Percentiles rank a stretch among this genome's conserved stretches.
Conservation (phyloP, 2,888 invertebrate species). For the Carpatolechia fugitivella region DNA sequence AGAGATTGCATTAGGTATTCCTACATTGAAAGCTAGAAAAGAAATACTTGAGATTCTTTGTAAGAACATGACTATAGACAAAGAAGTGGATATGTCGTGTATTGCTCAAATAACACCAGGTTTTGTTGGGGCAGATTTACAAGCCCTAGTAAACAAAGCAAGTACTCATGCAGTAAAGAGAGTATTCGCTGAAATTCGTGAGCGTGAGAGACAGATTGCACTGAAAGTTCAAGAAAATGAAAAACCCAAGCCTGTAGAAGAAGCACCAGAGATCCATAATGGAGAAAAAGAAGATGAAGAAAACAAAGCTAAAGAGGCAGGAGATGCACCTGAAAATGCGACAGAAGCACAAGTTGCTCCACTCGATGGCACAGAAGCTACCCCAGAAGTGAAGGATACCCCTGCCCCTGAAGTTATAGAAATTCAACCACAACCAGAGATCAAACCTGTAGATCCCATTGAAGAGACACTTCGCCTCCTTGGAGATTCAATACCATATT, state of each 20-base stretch:
- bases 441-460: conserved; percentile 40
- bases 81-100: conserved; percentile 84
- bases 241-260: conserved; percentile 34
- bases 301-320: conserved; percentile 27
- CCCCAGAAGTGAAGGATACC: conserved; percentile 25
- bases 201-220: conserved; percentile 23
- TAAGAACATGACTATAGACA: conserved; percentile 82
- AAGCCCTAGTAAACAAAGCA: conserved; percentile 91
- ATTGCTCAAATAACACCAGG: conserved; percentile 95
- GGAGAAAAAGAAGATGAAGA: conserved; percentile 59
- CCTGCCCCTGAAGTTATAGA: background rate
- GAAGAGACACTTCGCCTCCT: conserved; percentile 82
- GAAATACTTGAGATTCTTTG: conserved; percentile 88
- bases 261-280: conserved; percentile 51
- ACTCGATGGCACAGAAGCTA: conserved; percentile 29
- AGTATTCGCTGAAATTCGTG: conserved; percentile 60
- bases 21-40: conserved; percentile 88
- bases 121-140: conserved; percentile 96
- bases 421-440: conserved; percentile 16
- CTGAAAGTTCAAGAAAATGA: conserved; percentile 28
- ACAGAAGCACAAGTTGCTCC: conserved; percentile 18
- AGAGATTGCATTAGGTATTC: conserved; percentile 96
- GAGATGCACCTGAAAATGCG: conserved; percentile 34
- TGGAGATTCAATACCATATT: conserved; percentile 82
- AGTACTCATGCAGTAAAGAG: conserved; percentile 91